A percentile compares a stretch with the other conserved stretches of the same genome.
These are phyloP conservation scores for Coenonympha arcania DNA, from an alignment of 2,888 invertebrate genomes.

Conservation along the genomic window DNA sequence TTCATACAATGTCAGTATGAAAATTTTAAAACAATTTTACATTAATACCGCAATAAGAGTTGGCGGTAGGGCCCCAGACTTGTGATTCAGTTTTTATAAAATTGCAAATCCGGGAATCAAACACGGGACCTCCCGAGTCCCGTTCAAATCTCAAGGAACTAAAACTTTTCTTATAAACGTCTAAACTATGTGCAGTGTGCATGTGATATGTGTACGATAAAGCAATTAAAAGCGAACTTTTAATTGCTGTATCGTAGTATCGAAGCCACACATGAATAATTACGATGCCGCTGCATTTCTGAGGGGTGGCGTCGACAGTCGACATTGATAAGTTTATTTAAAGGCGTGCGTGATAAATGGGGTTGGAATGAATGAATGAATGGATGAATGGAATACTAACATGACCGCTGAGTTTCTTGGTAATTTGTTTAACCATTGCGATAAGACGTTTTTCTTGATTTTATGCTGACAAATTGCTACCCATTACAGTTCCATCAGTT, in stretches of 20 bases:
- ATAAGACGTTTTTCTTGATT: not conserved
- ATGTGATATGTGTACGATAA: too few species aligned
- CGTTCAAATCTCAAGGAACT: too few species aligned
- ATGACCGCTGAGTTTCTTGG: not conserved
- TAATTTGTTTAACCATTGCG: not conserved
- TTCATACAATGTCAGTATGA: too few species aligned
- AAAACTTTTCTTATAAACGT: too few species aligned
- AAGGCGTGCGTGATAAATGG: conserved; percentile 3
- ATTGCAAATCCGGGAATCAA: too few species aligned
- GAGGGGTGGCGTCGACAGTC: not conserved
- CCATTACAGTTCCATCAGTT: not conserved
- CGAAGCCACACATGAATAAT: conserved; percentile 1
- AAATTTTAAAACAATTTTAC: too few species aligned
- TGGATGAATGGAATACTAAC: not conserved
- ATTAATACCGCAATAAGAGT: too few species aligned
- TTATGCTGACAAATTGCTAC: not conserved
- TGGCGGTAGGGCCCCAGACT: too few species aligned
- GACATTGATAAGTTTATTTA: conserved; percentile 6
- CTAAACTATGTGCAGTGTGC: too few species aligned
- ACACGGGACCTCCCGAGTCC: too few species aligned
- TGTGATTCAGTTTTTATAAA: too few species aligned
- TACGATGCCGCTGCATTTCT: not conserved
- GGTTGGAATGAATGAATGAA: not conserved
- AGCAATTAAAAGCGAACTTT: too few species aligned
- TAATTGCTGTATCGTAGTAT: conserved; percentile 4